phyloP scores from a whole-genome alignment of 2,797 vertebrate genomes.

The Hephaestus fuliginosus region DNA sequence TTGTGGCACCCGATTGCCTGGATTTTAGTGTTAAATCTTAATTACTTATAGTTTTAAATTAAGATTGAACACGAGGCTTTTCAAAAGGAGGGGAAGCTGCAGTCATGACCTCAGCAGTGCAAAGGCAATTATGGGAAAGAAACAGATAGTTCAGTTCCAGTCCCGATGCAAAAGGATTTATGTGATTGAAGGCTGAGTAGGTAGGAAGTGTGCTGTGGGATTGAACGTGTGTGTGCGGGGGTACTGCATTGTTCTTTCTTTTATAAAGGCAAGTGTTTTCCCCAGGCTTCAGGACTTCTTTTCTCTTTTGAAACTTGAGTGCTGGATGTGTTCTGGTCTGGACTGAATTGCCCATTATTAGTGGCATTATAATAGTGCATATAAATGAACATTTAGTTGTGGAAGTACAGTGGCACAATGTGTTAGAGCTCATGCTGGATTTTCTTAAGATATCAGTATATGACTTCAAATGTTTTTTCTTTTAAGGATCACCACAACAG shows the following conservation, averaged over 20 bases:
- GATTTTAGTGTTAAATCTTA: constrained; percentile 43
- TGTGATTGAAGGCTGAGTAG: constrained; percentile 30
- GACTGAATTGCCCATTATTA: not conserved
- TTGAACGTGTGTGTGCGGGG: not conserved
- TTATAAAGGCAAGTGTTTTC: constrained; percentile 4
- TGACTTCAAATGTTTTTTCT: constrained; percentile 11
- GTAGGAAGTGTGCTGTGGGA: constrained; percentile 28
- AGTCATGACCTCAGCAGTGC: constrained; percentile 59
- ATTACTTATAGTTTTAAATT: constrained; percentile 58
- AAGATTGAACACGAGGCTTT: constrained; percentile 59
- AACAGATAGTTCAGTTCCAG: constrained; percentile 45
- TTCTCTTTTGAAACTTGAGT: constrained; percentile 1
- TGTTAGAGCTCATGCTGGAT: not conserved
- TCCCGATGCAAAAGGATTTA: constrained; percentile 35
- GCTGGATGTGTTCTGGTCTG: not conserved
- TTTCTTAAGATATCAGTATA: not conserved
- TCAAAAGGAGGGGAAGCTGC: constrained; percentile 34
- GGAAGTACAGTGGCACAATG: not conserved
- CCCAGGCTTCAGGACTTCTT: not conserved
- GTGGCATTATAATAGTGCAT: not conserved
- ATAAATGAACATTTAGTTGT: not conserved
- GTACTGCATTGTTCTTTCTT: constrained; percentile 7
- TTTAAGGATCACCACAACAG: constrained; percentile 93
- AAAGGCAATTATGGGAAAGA: constrained; percentile 65
- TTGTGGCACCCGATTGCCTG: constrained; percentile 12